phyloP scores from a whole-genome alignment of 2,113 vertebrate species.

The Solenodon paradoxus region DNA sequence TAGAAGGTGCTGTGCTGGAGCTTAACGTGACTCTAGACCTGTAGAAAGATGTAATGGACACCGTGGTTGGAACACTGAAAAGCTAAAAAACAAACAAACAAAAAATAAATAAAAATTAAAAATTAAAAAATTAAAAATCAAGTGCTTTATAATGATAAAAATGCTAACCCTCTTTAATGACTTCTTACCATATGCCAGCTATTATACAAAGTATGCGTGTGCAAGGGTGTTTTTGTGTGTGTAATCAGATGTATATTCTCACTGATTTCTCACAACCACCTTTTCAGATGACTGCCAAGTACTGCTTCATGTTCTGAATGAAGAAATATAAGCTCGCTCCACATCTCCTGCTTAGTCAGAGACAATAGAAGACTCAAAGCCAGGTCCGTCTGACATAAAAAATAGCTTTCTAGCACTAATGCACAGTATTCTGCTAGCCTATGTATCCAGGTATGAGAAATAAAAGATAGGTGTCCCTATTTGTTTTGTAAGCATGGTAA shows the following conservation, averaged over 20 bases:
- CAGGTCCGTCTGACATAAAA: not conserved
- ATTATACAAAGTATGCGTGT: not conserved
- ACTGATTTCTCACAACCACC: not conserved
- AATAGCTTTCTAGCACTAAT: not conserved
- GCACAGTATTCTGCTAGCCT: not conserved
- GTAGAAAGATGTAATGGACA: not conserved
- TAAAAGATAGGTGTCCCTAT: not conserved
- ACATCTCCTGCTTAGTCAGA: not conserved
- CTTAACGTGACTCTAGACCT: not conserved
- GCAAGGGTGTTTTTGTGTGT: not conserved
- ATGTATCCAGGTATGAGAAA: not conserved
- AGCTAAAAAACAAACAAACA: no score
- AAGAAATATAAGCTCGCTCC: not conserved
- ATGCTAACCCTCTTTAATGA: not conserved
- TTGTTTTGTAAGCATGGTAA: constrained; percentile 10
- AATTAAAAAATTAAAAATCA: no score
- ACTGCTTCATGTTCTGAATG: not conserved
- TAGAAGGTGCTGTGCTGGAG: not conserved
- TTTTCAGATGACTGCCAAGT: not conserved
- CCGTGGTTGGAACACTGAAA: not conserved
- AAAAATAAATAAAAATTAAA: no score
- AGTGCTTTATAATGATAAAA: not conserved
- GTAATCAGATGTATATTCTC: not conserved
- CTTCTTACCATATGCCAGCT: not conserved
- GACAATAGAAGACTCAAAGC: not conserved